These are phyloP conservation scores for Ips nitidus DNA, from an alignment of 1,140 invertebrate species.

Conservation along the genomic window DNA sequence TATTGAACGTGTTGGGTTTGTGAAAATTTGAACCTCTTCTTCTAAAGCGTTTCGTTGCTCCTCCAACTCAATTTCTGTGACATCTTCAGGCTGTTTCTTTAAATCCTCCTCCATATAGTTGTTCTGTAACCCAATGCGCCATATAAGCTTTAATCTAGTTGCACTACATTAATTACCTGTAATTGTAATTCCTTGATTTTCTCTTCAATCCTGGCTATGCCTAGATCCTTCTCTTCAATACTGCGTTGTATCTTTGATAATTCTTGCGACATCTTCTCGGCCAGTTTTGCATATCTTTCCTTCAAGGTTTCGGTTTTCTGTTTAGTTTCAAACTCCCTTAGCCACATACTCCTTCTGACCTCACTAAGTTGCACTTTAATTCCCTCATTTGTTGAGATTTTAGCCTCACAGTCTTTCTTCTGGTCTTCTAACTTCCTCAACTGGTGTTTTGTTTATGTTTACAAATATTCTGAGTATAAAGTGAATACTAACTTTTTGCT, in stretches of 20 bases:
- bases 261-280: conserved; percentile 21
- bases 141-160: conserved; percentile 3
- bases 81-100: not conserved
- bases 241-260: conserved; percentile 17
- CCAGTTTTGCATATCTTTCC: conserved; percentile 27
- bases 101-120: conserved; percentile 10
- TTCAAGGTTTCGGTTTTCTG: conserved; percentile 27
- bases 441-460: not conserved
- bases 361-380: conserved; percentile 28
- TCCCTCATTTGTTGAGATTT: conserved; percentile 31
- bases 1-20: not conserved
- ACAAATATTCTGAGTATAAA: not conserved
- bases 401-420: conserved; percentile 26
- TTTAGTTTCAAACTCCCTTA: conserved; percentile 29
- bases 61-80: conserved; percentile 12
- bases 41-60: conserved; percentile 19
- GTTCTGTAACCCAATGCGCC: conserved; percentile 18
- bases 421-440: conserved; percentile 24
- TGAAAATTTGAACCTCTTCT: conserved; percentile 13
- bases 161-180: conserved; percentile 9
- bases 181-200: conserved; percentile 24
- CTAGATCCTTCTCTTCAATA: conserved; percentile 34
- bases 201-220: conserved; percentile 28
- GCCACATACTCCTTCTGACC: conserved; percentile 32
- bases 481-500: conserved; percentile 7